Evolutionary conservation across 1,140 invertebrate genomes (phyloP).

Genomic region (Spodoptera litura): DNA sequence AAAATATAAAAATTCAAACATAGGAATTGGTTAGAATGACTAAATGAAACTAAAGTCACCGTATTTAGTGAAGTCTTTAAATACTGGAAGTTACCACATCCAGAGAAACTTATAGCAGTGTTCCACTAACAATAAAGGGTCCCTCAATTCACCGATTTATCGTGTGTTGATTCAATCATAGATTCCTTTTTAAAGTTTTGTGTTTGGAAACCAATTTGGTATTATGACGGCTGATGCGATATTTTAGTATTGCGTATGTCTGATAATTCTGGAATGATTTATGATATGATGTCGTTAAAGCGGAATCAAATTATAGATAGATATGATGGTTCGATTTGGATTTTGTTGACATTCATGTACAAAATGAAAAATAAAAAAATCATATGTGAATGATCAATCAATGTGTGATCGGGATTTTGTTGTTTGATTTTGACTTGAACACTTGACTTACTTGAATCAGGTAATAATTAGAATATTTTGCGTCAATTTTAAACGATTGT

Average conservation of each 20-base stretch:
- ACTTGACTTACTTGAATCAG: no score
- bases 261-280: neutral
- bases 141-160: constrained; percentile 66
- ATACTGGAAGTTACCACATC: neutral
- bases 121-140: constrained; percentile 52
- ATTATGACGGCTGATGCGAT: constrained; percentile 58
- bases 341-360: no score
- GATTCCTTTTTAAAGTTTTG: constrained; percentile 70
- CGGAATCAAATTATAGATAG: neutral
- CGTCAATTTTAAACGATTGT: no score
- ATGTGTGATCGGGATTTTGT: no score
- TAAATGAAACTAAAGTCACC: no score
- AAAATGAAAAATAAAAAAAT: no score
- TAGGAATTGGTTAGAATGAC: no score
- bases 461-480: no score
- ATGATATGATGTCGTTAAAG: neutral
- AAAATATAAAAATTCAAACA: no score
- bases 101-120: constrained; percentile 13
- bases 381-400: no score
- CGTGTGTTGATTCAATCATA: constrained; percentile 75
- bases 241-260: constrained; percentile 41
- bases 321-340: neutral
- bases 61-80: no score
- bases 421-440: no score
- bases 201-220: constrained; percentile 67